Base-by-base conservation (phyloP, 2,113 vertebrate genomes). In the Xyrauchen texanus region DNA sequence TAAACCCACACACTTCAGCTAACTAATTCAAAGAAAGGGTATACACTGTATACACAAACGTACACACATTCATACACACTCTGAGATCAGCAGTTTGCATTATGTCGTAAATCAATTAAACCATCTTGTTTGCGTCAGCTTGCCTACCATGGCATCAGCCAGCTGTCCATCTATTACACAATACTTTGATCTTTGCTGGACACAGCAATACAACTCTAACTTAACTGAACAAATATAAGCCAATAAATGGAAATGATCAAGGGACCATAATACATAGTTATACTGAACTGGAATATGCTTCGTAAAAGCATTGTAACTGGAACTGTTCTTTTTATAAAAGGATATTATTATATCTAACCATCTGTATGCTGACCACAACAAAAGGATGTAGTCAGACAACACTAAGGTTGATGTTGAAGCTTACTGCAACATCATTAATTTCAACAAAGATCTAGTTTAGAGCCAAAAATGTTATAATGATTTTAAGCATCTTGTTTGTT, bases 61-160 rank as follows among this genome's bases (percentile, higher is more conserved):
- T 72, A 77, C 16, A 44, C 9, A 34, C n/a, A 65, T 6, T 67
- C 64, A 34, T 44, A 78, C 34, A 3, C n/a, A 77, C 13, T n/a
- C 13, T 0, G 55, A 70, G 68, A 65, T 3, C 21, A 73, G 61
- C 42, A 0, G 55, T 13, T 49, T 70, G 60, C 42, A 53, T 11
- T 13, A 49, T 49, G 46, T 85, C 77, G 80, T 67, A 70, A 82
- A 86, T 89, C 86, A 87, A 85, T 90, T 49, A 9, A 46, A 58
- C 45, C 15, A 55, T 72, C 42, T 5, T 62, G 62, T 15, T 67
- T 60, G 65, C 12, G 10, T 57, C 64, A 78, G 53, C 11, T 11
- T 15, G 12, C 64, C 45, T 64, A 2, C 64, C 44, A 55, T 58
- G 44, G 11, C 42, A 57, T 2, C 51, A 66, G 44, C 55, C 51